A percentile compares a stretch with the other conserved stretches of the same genome.
These are phyloP conservation scores for Emys orbicularis DNA, from an alignment of 2,797 vertebrate genomes.

Conservation along the genomic window DNA sequence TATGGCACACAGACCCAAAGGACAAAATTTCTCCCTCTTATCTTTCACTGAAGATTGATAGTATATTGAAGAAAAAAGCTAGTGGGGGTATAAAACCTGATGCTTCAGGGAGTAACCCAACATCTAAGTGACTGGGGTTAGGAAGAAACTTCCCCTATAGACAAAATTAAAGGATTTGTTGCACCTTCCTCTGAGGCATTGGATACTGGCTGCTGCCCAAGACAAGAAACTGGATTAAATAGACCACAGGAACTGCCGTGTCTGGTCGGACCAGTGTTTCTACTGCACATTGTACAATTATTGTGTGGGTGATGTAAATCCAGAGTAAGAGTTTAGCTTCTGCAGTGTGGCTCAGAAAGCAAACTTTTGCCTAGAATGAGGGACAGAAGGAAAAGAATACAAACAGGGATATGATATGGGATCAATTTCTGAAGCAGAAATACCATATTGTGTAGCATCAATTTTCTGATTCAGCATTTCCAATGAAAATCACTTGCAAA, in stretches of 20 bases:
- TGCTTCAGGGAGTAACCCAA: background rate
- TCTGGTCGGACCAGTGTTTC: background rate
- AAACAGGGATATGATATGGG: background rate
- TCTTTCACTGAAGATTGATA: background rate
- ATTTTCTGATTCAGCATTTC: background rate
- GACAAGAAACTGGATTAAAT: background rate
- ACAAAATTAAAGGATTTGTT: background rate
- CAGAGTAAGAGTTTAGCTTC: conserved; percentile 11
- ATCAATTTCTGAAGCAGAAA: background rate
- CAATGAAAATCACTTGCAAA: background rate
- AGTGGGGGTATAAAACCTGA: background rate
- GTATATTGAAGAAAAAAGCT: background rate
- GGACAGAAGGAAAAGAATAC: conserved; percentile 19
- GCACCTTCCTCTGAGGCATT: background rate
- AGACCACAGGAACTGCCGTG: background rate
- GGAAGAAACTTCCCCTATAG: background rate
- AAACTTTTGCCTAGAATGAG: conserved; percentile 23
- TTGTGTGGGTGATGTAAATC: background rate
- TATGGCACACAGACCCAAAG: background rate
- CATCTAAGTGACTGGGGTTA: background rate
- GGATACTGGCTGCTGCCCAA: background rate
- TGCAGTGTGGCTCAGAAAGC: conserved; percentile 10
- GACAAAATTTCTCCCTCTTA: background rate
- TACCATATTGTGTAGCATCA: background rate
- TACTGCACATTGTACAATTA: background rate